These are phyloP conservation scores for Lithophane semibrunnea DNA, from an alignment of 2,888 invertebrate species.

Conservation along the genomic window DNA sequence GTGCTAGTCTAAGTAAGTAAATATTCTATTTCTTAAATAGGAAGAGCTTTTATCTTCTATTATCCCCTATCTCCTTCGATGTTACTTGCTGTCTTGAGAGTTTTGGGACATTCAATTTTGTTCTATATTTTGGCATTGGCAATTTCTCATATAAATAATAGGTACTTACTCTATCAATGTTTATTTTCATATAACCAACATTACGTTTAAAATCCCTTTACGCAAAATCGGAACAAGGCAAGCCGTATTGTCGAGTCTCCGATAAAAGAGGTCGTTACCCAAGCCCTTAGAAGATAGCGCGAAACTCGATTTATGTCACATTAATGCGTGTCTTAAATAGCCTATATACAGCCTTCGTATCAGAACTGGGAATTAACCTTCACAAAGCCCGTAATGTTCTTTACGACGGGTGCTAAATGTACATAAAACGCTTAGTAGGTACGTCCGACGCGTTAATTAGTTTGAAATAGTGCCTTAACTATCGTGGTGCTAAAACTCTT, in stretches of 20 bases:
- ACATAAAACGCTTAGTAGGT: conserved; percentile 12
- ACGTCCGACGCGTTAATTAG: conserved; percentile 21
- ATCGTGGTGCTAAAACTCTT: neutral
- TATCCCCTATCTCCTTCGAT: neutral
- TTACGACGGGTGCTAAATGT: conserved; percentile 38
- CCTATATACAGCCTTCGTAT: conserved; percentile 55
- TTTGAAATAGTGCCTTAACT: neutral
- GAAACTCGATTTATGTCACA: conserved; percentile 67
- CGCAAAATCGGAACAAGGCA: conserved; percentile 37
- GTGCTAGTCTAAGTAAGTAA: neutral
- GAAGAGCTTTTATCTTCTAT: no score
- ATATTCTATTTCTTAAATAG: neutral
- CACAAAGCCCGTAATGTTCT: conserved; percentile 48
- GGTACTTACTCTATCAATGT: neutral
- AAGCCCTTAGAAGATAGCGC: conserved; percentile 64
- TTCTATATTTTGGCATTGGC: neutral
- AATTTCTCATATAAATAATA: neutral
- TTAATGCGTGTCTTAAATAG: conserved; percentile 66
- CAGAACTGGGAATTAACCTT: conserved; percentile 56
- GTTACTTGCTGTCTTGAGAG: no score
- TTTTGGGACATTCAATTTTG: neutral
- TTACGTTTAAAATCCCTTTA: conserved; percentile 28
- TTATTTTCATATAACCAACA: neutral
- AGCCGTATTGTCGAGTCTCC: conserved; percentile 39
- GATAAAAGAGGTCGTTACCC: conserved; percentile 67